Conservation (phyloP, 2,113 vertebrate genomes). For the Suncus etruscus region DNA sequence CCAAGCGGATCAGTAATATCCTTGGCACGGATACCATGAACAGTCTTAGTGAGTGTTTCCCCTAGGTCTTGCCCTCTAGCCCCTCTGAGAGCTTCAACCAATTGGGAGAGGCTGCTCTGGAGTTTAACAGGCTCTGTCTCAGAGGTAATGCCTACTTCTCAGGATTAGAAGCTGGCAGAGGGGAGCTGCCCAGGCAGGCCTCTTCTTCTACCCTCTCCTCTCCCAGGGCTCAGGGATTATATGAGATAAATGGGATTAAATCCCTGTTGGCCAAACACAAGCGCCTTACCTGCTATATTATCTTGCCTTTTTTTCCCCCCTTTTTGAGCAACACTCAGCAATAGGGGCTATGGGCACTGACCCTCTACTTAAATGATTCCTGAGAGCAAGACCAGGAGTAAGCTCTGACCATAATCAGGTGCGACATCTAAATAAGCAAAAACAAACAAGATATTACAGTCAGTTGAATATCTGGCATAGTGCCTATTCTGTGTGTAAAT, state of each 20-base stretch:
- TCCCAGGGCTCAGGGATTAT: no score
- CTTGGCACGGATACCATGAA: slow-evolving; percentile 84
- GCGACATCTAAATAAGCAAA: no score
- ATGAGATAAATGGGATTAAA: neutral
- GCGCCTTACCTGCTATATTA: no score
- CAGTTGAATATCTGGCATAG: neutral
- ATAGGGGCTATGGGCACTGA: no score
- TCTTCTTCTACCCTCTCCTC: neutral
- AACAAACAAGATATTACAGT: no score
- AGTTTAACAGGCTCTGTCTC: neutral
- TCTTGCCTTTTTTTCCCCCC: no score
- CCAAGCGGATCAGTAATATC: slow-evolving; percentile 88
- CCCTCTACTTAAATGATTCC: no score
- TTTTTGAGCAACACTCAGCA: no score
- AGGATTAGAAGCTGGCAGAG: neutral
- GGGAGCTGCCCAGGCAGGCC: neutral
- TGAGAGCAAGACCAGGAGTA: no score
- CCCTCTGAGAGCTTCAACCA: neutral
- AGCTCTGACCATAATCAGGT: no score
- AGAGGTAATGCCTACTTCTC: neutral
- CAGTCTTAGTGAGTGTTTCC: slow-evolving; percentile 80
- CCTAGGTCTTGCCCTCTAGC: fast-evolving
- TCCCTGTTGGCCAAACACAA: neutral
- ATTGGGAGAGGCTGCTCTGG: neutral
- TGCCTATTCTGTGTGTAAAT: neutral